phyloP scores from a whole-genome alignment of 2,113 vertebrate species.

The Prietella phreatophila region DNA sequence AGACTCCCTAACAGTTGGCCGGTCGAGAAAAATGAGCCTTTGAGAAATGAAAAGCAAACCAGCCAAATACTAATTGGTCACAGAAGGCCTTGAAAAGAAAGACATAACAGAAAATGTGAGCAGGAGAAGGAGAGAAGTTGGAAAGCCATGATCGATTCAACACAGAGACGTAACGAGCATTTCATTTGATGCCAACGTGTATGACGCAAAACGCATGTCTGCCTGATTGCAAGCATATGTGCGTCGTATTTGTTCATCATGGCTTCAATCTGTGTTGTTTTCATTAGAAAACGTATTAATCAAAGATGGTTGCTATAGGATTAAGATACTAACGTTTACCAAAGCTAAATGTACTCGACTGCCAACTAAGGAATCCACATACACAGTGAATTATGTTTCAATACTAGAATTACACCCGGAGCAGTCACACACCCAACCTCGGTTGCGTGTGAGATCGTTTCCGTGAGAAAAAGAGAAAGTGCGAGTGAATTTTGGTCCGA shows the following conservation, averaged over 20 bases:
- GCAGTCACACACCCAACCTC: background rate
- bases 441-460: constrained; percentile 17
- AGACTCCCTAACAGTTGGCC: constrained; percentile 62
- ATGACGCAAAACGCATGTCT: constrained; percentile 51
- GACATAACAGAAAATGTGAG: constrained; percentile 63
- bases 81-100: constrained; percentile 70
- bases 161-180: constrained; percentile 61
- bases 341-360: constrained; percentile 3
- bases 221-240: constrained; percentile 56
- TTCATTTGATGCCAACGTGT: constrained; percentile 47
- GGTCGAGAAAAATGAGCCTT: constrained; percentile 68
- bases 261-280: background rate
- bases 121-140: background rate
- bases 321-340: background rate
- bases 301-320: background rate
- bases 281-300: background rate
- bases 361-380: background rate
- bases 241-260: constrained; percentile 26
- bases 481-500: constrained; percentile 31
- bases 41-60: constrained; percentile 77
- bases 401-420: constrained; percentile 5
- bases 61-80: constrained; percentile 78
- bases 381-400: background rate
- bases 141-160: constrained; percentile 40
- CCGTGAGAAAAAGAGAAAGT: constrained; percentile 40